A percentile compares a stretch with the other conserved stretches of the same genome.
phyloP scores from a whole-genome alignment of 1,140 invertebrate species.

The Berghia stephanieae region DNA sequence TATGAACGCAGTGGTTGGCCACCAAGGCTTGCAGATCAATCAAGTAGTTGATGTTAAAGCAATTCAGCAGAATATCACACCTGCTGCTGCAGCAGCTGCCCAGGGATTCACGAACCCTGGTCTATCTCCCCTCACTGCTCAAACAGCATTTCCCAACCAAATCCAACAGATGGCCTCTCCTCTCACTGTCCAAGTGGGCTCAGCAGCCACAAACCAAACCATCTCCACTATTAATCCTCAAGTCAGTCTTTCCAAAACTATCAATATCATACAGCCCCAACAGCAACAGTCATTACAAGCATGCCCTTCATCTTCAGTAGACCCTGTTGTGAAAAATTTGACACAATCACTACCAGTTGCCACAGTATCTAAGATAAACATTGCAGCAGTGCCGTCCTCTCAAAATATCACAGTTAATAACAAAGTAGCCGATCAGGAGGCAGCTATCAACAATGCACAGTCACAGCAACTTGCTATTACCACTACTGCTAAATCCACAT shows the following conservation, averaged over 20 bases:
- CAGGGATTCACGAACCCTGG: constrained; percentile 20
- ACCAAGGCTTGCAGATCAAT: constrained; percentile 11
- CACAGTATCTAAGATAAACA: too few species aligned
- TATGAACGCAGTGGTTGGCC: constrained; percentile 20
- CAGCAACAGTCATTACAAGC: neutral
- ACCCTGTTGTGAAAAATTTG: neutral
- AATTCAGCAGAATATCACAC: constrained; percentile 15
- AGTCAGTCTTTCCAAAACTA: neutral
- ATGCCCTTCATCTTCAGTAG: neutral
- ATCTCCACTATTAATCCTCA: too few species aligned
- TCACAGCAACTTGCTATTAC: neutral
- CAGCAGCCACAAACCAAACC: too few species aligned
- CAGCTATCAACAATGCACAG: too few species aligned
- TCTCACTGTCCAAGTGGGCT: constrained; percentile 1
- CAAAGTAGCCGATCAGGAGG: too few species aligned
- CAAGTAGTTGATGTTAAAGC: constrained; percentile 23
- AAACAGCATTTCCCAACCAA: too few species aligned
- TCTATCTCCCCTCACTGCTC: constrained; percentile 4
- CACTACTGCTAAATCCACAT: neutral
- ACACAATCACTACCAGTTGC: neutral
- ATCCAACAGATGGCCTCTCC: constrained; percentile 19
- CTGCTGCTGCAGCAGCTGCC: constrained; percentile 22
- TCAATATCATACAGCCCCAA: constrained; percentile 21
- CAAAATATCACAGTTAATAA: too few species aligned
- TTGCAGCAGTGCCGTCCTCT: too few species aligned